Evolutionary conservation across 2,797 vertebrate genomes (phyloP).

Genomic region (Argyrosomus regius): DNA sequence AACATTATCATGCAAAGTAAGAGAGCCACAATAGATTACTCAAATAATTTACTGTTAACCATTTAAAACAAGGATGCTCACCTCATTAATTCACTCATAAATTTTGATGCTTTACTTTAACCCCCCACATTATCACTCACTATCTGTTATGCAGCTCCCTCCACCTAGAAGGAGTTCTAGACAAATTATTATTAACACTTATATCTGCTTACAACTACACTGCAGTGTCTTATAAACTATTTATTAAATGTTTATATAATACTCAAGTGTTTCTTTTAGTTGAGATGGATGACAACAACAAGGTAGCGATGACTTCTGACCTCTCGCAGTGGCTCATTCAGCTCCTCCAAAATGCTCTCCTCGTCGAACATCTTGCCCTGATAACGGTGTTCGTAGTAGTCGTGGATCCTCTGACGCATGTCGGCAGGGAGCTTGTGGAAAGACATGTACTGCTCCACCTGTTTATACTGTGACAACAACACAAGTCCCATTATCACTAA

Average conservation of each 20-base stretch:
- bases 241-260: not conserved
- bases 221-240: not conserved
- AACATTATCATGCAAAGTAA: constrained; percentile 67
- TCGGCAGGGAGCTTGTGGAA: constrained; percentile 98
- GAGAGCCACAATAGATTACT: constrained; percentile 62
- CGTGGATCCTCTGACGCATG: constrained; percentile 97
- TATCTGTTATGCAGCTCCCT: not conserved
- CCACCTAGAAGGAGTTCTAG: not conserved
- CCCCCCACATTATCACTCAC: not conserved
- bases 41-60: constrained; percentile 54
- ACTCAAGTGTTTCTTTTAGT: not conserved
- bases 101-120: not conserved
- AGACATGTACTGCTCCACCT: constrained; percentile 99
- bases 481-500: not conserved
- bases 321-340: constrained; percentile 96
- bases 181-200: not conserved
- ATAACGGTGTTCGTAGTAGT: constrained; percentile 98
- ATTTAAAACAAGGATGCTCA: constrained; percentile 43
- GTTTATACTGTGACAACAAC: constrained; percentile 90
- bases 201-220: not conserved
- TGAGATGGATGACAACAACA: not conserved
- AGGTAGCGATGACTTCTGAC: constrained; percentile 74
- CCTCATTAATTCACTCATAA: constrained; percentile 21
- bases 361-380: constrained; percentile 99
- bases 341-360: constrained; percentile 97